Base-by-base conservation (phyloP, 2,888 invertebrate genomes). In the Watsonalla binaria region DNA sequence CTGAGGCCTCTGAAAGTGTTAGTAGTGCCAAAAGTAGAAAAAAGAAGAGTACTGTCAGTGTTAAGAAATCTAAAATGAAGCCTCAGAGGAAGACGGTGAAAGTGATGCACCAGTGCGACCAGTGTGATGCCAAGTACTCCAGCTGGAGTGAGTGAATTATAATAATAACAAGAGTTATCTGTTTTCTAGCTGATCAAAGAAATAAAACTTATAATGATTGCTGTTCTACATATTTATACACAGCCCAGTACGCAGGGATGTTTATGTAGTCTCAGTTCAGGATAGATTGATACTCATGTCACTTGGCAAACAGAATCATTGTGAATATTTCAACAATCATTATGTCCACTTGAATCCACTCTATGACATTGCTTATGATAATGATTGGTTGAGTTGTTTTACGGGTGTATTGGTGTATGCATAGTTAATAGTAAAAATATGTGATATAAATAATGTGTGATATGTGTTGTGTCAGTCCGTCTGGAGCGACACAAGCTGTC, bases 401-500 rank as follows among this genome's bases (percentile, higher is more conserved):
- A 4, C 24, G 24, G 24, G 4, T 24, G 11, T 37, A 45, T 8
- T 14, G 46, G 46, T 45, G 33, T 11, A 0, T 13, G n/a, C 35
- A 35, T 14, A 13, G 45, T 7, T 5, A 7, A 24, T 24, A 24
- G 45, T 34, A 14, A n/a, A 5, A 50, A 6, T 45, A 15, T 47
- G 11, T 54, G 39, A 37, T n/a, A n/a, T n/a, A n/a, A n/a, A n/a
- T n/a, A 15, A 35, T 52, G 8, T 35, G 15, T 47, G 6, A 34
- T 24, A 7, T 11, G 11, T 6, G 6, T 5, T 42, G 34, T 42
- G 34, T 67, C 80, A 90, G 91, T 76, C 4, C 80, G 91, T 0
- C 65, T 91, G 55, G 82, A 84, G 62, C 80, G 79, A 52, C 91
- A 91, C 76, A 84, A 80, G 63, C 61, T 68, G 65, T 88, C 86